A percentile compares a stretch with the other conserved stretches of the same genome.
phyloP scores from a whole-genome alignment of 2,113 vertebrate genomes.

The Ciconia maguari region DNA sequence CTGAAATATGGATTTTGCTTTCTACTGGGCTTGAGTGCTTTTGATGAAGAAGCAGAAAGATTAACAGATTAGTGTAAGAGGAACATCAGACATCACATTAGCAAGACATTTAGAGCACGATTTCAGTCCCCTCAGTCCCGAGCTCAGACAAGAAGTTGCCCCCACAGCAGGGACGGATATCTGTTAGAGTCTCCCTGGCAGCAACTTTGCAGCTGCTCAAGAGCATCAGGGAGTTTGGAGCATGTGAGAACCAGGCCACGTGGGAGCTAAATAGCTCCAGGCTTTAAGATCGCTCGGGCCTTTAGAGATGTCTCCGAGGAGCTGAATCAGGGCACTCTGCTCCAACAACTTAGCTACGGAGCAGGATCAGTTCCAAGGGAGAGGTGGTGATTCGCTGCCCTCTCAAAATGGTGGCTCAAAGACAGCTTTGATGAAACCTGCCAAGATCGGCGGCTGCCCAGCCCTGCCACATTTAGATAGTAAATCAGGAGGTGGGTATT shows the following conservation, averaged over 20 bases:
- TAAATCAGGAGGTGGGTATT: neutral
- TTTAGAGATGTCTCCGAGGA: neutral
- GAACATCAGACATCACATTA: conserved; percentile 9
- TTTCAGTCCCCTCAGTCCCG: neutral
- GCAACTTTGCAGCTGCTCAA: conserved; percentile 26
- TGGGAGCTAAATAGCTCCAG: conserved; percentile 40
- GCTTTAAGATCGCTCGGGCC: neutral
- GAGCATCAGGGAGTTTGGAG: neutral
- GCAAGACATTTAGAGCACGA: neutral
- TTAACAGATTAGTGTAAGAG: conserved; percentile 20
- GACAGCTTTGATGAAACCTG: neutral
- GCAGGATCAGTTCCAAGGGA: neutral
- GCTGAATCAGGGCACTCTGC: conserved; percentile 11
- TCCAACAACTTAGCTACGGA: fast-evolving
- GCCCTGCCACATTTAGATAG: neutral
- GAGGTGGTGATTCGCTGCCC: neutral
- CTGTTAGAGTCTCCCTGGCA: neutral
- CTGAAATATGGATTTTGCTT: neutral
- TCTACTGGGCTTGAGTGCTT: neutral
- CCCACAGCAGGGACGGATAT: neutral
- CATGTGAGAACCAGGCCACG: neutral
- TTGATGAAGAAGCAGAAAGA: conserved; percentile 27
- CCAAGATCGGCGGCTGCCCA: neutral
- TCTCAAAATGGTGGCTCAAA: neutral
- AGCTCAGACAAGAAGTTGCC: neutral